Evolutionary conservation across 64 coral and sea anemone genomes (phyloP), one percentile per base, ranked within the genome.

Genomic region (Pachyseris speciosa): DNA sequence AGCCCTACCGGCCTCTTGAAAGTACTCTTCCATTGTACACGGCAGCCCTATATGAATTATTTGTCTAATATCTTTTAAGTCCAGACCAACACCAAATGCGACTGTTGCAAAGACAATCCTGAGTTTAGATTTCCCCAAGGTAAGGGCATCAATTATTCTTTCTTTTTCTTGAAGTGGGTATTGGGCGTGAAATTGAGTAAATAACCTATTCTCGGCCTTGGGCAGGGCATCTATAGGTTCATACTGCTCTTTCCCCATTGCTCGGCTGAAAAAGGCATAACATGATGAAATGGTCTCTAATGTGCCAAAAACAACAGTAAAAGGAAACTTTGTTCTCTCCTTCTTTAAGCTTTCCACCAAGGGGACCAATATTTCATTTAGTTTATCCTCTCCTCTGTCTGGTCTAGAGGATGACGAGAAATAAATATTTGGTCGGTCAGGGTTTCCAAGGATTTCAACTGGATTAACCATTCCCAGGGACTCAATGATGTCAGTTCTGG

Each of bases 41-140:
- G 91, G 83, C 1, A 87, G 44, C 12, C 91, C 91, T 39, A 87
- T 87, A 32, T 93, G 91, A n/a, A 92, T 70, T 4, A 93, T 83
- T 15, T 66, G 52, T 80, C 72, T 67, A 10, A 93, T 87, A n/a
- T 78, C 7, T 9, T 40, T 16, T 16, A 74, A 64, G 60, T 93
- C 71, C 17, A 92, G 9, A 20, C 91, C 83, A 87, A 93, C 80
- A 9, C 91, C 71, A 87, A 92, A 87, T 24, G 91, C 91, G 7
- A 92, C 58, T 9, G 91, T 93, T 7, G 71, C 78, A 86, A 93
- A 78, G 7, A 93, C 20, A 9, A 93, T 30, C 51, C 80, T 61
- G 19, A 78, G 26, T 65, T 86, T 85, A 4, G 50, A 71, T 44
- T 16, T 52, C 22, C 68, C 80, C 26, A 45, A 20, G 41, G 60